Percentiles rank a stretch among this genome's conserved stretches.
These are phyloP conservation scores for Prietella phreatophila DNA, from an alignment of 2,113 vertebrate genomes.

Conservation along the genomic window DNA sequence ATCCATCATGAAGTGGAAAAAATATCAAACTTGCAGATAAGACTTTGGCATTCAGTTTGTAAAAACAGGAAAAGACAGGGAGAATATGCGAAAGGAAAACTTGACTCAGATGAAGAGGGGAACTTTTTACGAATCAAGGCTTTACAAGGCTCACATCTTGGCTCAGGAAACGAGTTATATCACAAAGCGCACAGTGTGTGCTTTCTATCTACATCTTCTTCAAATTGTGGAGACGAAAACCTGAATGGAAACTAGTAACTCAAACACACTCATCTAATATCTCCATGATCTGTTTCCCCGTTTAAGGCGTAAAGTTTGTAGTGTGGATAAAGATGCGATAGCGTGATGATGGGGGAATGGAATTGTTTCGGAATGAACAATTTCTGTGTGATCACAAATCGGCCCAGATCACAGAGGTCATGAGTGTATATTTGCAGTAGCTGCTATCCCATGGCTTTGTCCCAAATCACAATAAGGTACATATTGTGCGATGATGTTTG, in stretches of 20 bases:
- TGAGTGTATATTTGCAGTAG: neutral
- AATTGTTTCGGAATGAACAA: neutral
- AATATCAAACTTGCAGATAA: neutral
- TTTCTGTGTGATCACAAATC: neutral
- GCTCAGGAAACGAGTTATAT: neutral
- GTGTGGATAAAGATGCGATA: neutral
- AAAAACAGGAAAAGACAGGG: neutral
- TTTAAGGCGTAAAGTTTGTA: neutral
- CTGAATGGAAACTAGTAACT: neutral
- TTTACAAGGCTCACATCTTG: neutral
- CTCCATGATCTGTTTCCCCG: neutral
- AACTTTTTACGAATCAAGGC: neutral
- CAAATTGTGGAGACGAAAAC: neutral
- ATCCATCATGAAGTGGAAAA: constrained; percentile 8
- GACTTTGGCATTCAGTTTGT: constrained; percentile 6
- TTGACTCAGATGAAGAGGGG: neutral
- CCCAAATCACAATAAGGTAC: neutral
- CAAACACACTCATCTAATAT: neutral
- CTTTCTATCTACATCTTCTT: neutral
- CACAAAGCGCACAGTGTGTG: neutral
- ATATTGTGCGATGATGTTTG: neutral
- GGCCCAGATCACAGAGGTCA: neutral
- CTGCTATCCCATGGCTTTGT: neutral
- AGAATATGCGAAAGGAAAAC: neutral
- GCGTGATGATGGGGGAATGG: neutral